Evolutionary conservation across 1,140 invertebrate species (phyloP), one percentile per base, ranked within the genome.

Genomic region (Lepidurus packardi): DNA sequence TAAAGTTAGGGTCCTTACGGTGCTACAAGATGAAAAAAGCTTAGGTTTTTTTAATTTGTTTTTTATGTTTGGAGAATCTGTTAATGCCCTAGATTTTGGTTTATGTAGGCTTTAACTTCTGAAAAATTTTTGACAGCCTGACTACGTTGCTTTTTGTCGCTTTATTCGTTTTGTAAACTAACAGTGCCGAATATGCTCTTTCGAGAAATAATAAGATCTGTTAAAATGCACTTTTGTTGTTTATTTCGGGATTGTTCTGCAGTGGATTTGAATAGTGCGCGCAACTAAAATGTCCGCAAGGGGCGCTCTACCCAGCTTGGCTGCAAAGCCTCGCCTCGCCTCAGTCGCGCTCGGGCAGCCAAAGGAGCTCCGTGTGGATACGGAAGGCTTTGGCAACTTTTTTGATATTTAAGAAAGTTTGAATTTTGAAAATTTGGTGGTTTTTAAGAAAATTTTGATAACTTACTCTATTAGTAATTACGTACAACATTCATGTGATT

Each of bases 121-220:
- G 53, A 65, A 65, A 11, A 65, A 21, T 4, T 2, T 65, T 65
- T 65, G 53, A 65, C 1, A 21, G 53, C 53, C 53, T 9, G 53
- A 65, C 53, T 9, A 13, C 0, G 13, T 65, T 65, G 53, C 53
- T 65, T 65, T 65, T 65, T 1, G 7, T 65, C 7, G 53, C 53
- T 65, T 65, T 65, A 13, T 7, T 65, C 34, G 53, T 65, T 13
- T 65, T 65, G 53, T 21, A n/a, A n/a, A 65, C 53, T 65, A 65
- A 65, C 53, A 34, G 34, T 65, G 53, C 53, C 53, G 16, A 65
- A 21, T 65, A 65, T 65, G 53, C 53, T 65, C 53, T 65, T 65
- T 65, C 53, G 53, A 65, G 53, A 65, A 65, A 65, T 65, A 65
- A 65, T 4, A 34, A 65, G 53, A 65, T 65, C 53, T 65, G 53